Base-by-base conservation (phyloP, 2,113 vertebrate species). In the Perca flavescens region DNA sequence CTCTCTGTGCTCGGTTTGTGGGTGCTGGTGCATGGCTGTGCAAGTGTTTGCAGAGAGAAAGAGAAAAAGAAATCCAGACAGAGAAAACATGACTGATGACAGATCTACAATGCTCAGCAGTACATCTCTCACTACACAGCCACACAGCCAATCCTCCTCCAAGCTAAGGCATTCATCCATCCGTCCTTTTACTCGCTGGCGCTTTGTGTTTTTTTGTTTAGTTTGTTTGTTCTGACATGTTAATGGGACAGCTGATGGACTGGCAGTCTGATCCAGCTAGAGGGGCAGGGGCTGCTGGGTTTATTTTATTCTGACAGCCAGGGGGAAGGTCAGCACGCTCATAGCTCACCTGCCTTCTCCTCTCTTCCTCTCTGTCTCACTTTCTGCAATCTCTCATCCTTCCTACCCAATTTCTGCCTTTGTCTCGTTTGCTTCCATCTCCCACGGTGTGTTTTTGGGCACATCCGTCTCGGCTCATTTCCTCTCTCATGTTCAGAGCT, bases 181-280 rank as follows among this genome's bases (percentile, higher is more conserved):
- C 79, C 73, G 1, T 86, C 71, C 77, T 68, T 58, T 62, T 19
- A 75, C 80, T 82, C 58, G 2, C 80, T 49, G 64, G 80, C 5
- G 64, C 69, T 85, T 86, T 80, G 68, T 70, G 69, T 76, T 88
- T 79, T 84, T 87, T 73, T 82, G 83, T 90, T 91, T 86, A 74
- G 89, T 88, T 92, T 89, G 88, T 90, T 90, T 93, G 92, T 87
- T 90, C 80, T 89, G 93, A 94, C 90, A 91, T 91, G 91, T 89
- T 93, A 93, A 94, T 93, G 87, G 88, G 87, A 90, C 88, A 80
- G 68, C 83, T 93, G 93, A 94, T 86, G 85, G 91, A 93, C 89
- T 84, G 89, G 90, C 84, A 87, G 71, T 52, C 72, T 63, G 84
- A 88, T 87, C 75, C 61, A 56, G 86, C 85, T 34, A 56, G 83